These are phyloP conservation scores for Nerophis lumbriciformis DNA, from an alignment of 2,113 vertebrate species.

Conservation along the genomic window DNA sequence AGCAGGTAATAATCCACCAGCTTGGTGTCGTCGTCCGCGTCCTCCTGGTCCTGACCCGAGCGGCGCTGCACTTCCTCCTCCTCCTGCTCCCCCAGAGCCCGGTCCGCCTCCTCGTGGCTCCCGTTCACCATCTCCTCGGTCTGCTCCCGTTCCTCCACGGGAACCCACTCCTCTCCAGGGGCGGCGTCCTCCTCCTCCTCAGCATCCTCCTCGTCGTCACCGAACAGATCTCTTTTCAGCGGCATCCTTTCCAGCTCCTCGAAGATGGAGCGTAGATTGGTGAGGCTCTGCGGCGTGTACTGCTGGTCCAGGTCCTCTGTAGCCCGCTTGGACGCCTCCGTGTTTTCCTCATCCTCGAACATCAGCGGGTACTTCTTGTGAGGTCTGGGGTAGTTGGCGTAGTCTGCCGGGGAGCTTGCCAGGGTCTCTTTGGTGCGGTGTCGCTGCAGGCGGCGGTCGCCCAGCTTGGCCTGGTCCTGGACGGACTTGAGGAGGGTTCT, in stretches of 20 bases:
- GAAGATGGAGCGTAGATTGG: constrained; percentile 91
- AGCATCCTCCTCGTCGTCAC: constrained; percentile 78
- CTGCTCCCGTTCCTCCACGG: constrained; percentile 89
- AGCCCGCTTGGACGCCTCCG: constrained; percentile 86
- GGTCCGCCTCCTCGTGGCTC: constrained; percentile 82
- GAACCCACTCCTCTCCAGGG: constrained; percentile 93
- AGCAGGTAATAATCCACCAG: constrained; percentile 83
- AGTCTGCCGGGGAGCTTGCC: constrained; percentile 68
- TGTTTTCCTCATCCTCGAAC: constrained; percentile 84
- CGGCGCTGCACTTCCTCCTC: constrained; percentile 79
- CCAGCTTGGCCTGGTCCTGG: constrained; percentile 73
- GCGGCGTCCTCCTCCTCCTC: constrained; percentile 87
- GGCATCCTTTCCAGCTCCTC: constrained; percentile 90
- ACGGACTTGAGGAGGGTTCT: constrained; percentile 82
- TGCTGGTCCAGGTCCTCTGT: constrained; percentile 94
- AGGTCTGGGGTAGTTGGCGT: constrained; percentile 78
- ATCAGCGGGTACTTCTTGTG: constrained; percentile 79
- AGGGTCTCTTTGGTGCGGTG: constrained; percentile 68
- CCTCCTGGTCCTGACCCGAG: constrained; percentile 71
- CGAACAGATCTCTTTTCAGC: constrained; percentile 74
- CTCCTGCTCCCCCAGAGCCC: constrained; percentile 69
- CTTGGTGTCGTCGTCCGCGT: constrained; percentile 82
- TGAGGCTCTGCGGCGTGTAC: constrained; percentile 93
- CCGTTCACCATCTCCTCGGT: constrained; percentile 87
- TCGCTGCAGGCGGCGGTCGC: constrained; percentile 69